Conservation (phyloP, 1,140 invertebrate species). For the Phymorhynchus buccinoides region DNA sequence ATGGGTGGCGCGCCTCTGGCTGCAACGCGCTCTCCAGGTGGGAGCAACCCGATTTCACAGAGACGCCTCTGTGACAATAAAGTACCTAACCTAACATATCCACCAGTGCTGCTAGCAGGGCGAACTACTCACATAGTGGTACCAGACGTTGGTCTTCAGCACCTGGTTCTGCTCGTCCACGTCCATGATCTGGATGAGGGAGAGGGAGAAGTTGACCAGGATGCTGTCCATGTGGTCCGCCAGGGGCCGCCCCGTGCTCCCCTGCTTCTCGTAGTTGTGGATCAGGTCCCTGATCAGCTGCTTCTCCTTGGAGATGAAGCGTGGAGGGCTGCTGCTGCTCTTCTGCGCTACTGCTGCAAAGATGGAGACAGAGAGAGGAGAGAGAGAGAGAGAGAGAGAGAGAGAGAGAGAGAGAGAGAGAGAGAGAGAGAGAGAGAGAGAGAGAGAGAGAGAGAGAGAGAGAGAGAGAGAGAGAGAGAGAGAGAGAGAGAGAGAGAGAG, state of each 20-base stretch:
- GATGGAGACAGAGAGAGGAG: neutral
- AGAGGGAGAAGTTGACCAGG: conserved; percentile 68
- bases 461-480: conserved; percentile 6
- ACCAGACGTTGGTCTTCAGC: conserved; percentile 72
- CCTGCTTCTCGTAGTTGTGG: conserved; percentile 66
- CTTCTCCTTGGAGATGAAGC: conserved; percentile 68
- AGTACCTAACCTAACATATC: too few relatives aligned
- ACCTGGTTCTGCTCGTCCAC: conserved; percentile 74
- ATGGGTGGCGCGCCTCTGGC: too few relatives aligned
- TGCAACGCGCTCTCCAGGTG: too few relatives aligned
- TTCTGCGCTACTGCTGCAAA: neutral
- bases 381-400: neutral
- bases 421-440: conserved; percentile 3
- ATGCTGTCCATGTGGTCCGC: conserved; percentile 68
- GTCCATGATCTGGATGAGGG: conserved; percentile 73
- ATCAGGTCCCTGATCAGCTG: conserved; percentile 71
- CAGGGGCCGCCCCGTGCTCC: conserved; percentile 70
- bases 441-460: neutral
- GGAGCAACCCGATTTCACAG: too few relatives aligned
- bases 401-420: conserved; percentile 26
- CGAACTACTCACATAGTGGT: conserved; percentile 72
- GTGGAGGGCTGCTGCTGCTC: neutral
- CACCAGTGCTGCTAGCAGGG: conserved; percentile 72
- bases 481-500: neutral
- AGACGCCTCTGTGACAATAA: too few relatives aligned